Evolutionary conservation across 1,140 invertebrate species (phyloP).

Genomic region (Drosophila paulistorum): DNA sequence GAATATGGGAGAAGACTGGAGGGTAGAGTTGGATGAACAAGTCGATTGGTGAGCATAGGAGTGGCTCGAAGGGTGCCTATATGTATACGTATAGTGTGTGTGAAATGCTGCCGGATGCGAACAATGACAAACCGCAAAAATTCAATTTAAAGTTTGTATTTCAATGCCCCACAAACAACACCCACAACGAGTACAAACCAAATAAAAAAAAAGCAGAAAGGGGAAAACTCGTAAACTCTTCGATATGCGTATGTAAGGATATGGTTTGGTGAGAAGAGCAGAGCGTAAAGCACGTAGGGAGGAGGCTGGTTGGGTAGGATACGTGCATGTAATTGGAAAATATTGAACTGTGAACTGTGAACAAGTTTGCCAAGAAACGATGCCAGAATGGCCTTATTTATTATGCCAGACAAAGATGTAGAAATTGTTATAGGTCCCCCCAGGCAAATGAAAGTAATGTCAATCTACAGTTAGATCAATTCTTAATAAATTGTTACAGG

Average conservation of each 20-base stretch:
- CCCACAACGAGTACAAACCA: conserved; percentile 27
- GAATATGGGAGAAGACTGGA: no score
- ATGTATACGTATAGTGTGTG: not conserved
- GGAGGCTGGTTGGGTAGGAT: conserved; percentile 27
- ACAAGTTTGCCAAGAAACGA: conserved; percentile 40
- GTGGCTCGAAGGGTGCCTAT: conserved; percentile 3
- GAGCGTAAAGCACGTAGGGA: no score
- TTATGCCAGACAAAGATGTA: conserved; percentile 42
- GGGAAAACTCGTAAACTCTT: conserved; percentile 19
- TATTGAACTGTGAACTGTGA: conserved; percentile 61
- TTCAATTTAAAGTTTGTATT: conserved; percentile 79
- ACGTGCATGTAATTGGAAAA: conserved; percentile 75
- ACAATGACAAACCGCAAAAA: conserved; percentile 79
- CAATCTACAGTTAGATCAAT: not conserved
- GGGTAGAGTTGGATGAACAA: not conserved
- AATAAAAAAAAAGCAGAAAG: not conserved
- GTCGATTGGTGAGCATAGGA: not conserved
- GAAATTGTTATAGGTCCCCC: conserved; percentile 6
- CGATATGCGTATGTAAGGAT: not conserved
- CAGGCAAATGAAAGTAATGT: not conserved
- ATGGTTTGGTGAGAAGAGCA: not conserved
- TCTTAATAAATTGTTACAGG: not conserved
- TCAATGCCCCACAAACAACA: conserved; percentile 52
- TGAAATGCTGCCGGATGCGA: conserved; percentile 49
- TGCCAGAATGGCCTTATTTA: conserved; percentile 48